Percentiles rank a stretch among this genome's conserved stretches.
Conservation (phyloP, 2,797 vertebrate species). For the Benthosema pterotum region DNA sequence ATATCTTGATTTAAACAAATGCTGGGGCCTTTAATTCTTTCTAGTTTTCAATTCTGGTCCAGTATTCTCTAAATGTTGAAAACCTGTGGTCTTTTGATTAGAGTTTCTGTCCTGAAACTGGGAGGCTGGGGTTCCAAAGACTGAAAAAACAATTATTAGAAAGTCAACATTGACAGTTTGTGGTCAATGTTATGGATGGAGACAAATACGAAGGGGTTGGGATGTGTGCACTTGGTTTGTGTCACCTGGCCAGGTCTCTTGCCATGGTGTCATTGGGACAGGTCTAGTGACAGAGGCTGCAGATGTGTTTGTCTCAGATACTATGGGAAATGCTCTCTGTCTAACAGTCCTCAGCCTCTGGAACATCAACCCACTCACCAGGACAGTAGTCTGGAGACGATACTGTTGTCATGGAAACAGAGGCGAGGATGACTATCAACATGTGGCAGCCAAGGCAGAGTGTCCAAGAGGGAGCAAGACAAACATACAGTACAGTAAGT, state of each 20-base stretch:
- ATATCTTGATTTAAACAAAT: too few species aligned
- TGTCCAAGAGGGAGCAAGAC: neutral
- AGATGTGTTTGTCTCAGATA: slow-evolving; percentile 78
- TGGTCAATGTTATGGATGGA: too few species aligned
- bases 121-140: too few species aligned
- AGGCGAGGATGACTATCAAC: neutral
- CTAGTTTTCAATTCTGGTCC: too few species aligned
- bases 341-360: slow-evolving; percentile 78
- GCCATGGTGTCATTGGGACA: slow-evolving; percentile 89
- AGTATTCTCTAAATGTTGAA: too few species aligned
- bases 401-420: neutral
- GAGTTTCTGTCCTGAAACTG: too few species aligned
- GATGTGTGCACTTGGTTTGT: too few species aligned
- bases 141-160: too few species aligned
- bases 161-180: too few species aligned
- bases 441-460: neutral
- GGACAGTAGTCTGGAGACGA: slow-evolving; percentile 61
- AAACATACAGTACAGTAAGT: neutral
- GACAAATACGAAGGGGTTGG: too few species aligned
- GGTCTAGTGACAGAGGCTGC: slow-evolving; percentile 78
- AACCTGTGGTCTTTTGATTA: too few species aligned
- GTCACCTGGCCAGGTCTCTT: slow-evolving; percentile 86
- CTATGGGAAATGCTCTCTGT: slow-evolving; percentile 85
- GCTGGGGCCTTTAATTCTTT: too few species aligned
- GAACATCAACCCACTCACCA: slow-evolving; percentile 81